These are phyloP conservation scores for Gallinago nigripennis DNA, from an alignment of 2,797 vertebrate species.

Conservation along the genomic window DNA sequence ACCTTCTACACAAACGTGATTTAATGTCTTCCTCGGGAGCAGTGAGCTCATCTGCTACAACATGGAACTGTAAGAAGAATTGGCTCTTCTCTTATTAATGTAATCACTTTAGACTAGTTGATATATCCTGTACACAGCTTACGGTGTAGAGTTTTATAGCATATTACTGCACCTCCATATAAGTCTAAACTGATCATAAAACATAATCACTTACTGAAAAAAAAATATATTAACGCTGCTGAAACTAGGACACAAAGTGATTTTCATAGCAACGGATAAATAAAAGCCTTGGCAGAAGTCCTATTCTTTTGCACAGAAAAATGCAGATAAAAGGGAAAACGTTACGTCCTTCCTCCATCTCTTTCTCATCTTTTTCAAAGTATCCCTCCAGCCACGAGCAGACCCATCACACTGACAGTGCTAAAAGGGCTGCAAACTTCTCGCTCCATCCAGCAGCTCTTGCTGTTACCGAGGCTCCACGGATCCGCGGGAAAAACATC, in stretches of 20 bases:
- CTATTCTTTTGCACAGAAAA: conserved; percentile 12
- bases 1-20: conserved; percentile 55
- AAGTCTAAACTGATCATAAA: conserved; percentile 60
- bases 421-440: neutral
- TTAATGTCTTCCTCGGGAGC: conserved; percentile 50
- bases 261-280: conserved; percentile 57
- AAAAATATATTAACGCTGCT: neutral
- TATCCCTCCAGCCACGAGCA: neutral
- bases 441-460: accelerated
- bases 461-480: accelerated
- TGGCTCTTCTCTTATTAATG: conserved; percentile 47
- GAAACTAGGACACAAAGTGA: conserved; percentile 27
- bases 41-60: conserved; percentile 48
- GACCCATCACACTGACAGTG: neutral
- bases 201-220: conserved; percentile 36
- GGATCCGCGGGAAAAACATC: neutral
- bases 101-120: conserved; percentile 64
- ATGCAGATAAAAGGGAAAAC: conserved; percentile 15
- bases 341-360: neutral
- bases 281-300: conserved; percentile 14
- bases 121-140: conserved; percentile 46
- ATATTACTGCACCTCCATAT: conserved; percentile 30
- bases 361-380: neutral
- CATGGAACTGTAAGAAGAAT: conserved; percentile 25
- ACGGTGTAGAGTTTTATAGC: conserved; percentile 36